Percentiles rank a stretch among this genome's conserved stretches.
Conservation (phyloP, 2,113 vertebrate genomes). For the Mobula hypostoma region DNA sequence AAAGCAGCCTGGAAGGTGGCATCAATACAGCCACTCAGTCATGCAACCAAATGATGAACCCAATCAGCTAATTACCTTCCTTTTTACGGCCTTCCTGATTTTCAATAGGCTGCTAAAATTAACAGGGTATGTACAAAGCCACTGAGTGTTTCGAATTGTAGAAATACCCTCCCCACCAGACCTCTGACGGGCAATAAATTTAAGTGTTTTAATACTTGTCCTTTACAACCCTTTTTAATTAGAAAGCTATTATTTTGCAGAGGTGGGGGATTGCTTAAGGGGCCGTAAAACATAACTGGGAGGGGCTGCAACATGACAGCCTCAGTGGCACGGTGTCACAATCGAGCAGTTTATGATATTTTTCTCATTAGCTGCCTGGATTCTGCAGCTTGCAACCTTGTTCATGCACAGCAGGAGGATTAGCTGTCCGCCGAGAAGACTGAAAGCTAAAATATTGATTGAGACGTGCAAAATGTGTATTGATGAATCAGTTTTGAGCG, state of each 20-base stretch:
- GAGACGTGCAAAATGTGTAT: neutral
- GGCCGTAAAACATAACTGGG: neutral
- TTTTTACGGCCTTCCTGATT: neutral
- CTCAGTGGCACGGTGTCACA: neutral
- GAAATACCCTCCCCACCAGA: neutral
- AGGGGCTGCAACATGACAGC: neutral
- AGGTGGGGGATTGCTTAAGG: neutral
- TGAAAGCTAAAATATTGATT: neutral
- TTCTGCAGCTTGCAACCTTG: neutral
- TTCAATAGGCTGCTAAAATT: neutral
- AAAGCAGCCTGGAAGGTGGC: neutral
- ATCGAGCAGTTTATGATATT: neutral
- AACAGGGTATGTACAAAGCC: neutral
- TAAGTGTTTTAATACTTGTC: neutral
- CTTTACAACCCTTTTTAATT: neutral
- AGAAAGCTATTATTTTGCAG: neutral
- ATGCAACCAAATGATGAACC: neutral
- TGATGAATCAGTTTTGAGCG: neutral
- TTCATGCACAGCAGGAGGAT: neutral
- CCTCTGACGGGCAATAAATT: neutral
- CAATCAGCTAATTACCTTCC: neutral
- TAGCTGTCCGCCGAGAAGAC: neutral
- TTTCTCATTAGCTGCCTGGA: neutral
- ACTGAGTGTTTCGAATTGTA: neutral
- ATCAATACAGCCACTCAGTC: neutral